These are phyloP conservation scores for Smutsia gigantea DNA, from an alignment of 2,797 vertebrate species.

Conservation along the genomic window DNA sequence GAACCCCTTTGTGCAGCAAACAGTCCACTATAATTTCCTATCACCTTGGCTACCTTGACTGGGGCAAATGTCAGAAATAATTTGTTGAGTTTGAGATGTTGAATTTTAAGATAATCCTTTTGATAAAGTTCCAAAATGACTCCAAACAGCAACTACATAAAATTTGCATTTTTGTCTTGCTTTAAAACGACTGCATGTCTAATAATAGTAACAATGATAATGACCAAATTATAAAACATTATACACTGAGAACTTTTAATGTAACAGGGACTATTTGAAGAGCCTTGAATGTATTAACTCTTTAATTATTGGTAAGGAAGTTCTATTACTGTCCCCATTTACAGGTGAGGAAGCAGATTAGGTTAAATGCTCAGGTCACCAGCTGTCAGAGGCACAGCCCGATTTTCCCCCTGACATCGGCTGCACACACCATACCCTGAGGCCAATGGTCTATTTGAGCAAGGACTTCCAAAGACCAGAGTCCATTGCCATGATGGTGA, in stretches of 20 bases:
- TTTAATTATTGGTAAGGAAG: background rate
- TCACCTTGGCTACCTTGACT: background rate
- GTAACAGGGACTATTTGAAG: background rate
- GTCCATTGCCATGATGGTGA: background rate
- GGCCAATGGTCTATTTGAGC: accelerated
- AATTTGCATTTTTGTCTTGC: background rate
- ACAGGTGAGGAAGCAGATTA: background rate
- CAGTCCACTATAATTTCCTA: background rate
- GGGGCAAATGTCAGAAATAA: background rate
- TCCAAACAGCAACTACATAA: background rate
- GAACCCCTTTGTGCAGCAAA: background rate
- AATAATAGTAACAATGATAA: background rate
- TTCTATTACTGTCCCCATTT: background rate
- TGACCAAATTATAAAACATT: background rate
- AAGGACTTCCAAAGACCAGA: background rate
- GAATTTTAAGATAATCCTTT: slow-evolving; percentile 21
- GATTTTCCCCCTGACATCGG: accelerated
- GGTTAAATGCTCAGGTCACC: background rate
- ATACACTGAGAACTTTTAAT: background rate
- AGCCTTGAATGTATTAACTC: background rate
- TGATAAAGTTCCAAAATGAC: background rate
- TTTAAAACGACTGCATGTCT: background rate
- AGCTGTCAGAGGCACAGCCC: background rate
- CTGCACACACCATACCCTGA: background rate
- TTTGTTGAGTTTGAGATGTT: background rate